Evolutionary conservation across 1,140 invertebrate genomes (phyloP).

Genomic region (Argopecten irradians): DNA sequence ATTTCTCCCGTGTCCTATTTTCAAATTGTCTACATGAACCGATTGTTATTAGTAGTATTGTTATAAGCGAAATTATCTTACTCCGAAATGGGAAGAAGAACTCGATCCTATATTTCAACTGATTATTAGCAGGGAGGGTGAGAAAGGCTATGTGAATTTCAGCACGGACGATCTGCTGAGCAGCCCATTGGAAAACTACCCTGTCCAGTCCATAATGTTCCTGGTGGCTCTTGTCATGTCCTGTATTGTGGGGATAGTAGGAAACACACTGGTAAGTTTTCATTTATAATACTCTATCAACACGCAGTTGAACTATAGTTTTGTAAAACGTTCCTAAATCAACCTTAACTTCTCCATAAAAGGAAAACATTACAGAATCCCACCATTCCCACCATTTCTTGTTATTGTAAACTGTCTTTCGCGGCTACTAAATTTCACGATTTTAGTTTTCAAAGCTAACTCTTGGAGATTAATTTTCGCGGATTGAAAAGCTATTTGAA

Average conservation of each 20-base stretch:
- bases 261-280: conserved; percentile 36
- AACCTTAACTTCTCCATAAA: no score
- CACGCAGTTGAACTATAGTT: no score
- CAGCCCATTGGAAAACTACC: conserved; percentile 27
- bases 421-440: no score
- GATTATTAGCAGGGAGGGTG: conserved; percentile 24
- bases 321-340: no score
- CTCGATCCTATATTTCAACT: conserved; percentile 26
- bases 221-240: conserved; percentile 12
- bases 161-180: neutral
- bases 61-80: neutral
- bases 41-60: neutral
- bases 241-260: conserved; percentile 27
- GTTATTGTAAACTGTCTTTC: no score
- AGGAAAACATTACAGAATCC: no score
- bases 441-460: no score
- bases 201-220: conserved; percentile 25
- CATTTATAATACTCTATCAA: neutral
- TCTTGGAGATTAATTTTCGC: no score
- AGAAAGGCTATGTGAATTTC: conserved; percentile 31
- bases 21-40: neutral
- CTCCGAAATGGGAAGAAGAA: neutral
- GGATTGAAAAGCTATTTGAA: no score
- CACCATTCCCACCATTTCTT: no score
- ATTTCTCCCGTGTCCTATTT: no score